These are phyloP conservation scores for Eremobia ochroleuca DNA, from an alignment of 2,888 invertebrate species.

Conservation along the genomic window DNA sequence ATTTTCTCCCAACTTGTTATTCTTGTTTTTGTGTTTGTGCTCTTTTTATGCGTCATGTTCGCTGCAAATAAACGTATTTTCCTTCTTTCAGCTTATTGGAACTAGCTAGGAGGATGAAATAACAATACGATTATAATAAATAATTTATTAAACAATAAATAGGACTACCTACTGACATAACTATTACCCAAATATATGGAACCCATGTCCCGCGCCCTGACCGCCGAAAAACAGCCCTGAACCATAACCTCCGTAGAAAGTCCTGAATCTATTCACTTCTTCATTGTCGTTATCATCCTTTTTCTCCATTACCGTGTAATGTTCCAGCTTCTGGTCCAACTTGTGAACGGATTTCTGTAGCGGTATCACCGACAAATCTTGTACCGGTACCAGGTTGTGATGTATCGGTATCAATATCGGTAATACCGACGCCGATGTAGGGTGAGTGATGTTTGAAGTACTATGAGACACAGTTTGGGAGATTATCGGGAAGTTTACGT, in stretches of 20 bases:
- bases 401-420: constrained; percentile 78
- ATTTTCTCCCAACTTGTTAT: too few species aligned
- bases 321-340: constrained; percentile 70
- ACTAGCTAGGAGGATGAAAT: neutral
- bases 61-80: too few species aligned
- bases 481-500: constrained; percentile 73
- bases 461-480: constrained; percentile 76
- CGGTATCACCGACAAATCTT: constrained; percentile 85
- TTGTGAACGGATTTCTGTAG: constrained; percentile 75
- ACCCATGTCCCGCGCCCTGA: constrained; percentile 86
- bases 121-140: constrained; percentile 38
- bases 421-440: constrained; percentile 69
- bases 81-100: too few species aligned
- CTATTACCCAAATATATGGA: constrained; percentile 81
- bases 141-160: constrained; percentile 55
- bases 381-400: constrained; percentile 79
- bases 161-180: constrained; percentile 30
- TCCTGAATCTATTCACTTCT: constrained; percentile 77
- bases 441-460: constrained; percentile 75
- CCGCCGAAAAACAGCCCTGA: constrained; percentile 84
- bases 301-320: constrained; percentile 71
- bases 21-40: too few species aligned
- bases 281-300: constrained; percentile 76
- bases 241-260: constrained; percentile 85
- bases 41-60: too few species aligned